Conservation (phyloP, 2,797 vertebrate genomes). For the Ciconia nigra region DNA sequence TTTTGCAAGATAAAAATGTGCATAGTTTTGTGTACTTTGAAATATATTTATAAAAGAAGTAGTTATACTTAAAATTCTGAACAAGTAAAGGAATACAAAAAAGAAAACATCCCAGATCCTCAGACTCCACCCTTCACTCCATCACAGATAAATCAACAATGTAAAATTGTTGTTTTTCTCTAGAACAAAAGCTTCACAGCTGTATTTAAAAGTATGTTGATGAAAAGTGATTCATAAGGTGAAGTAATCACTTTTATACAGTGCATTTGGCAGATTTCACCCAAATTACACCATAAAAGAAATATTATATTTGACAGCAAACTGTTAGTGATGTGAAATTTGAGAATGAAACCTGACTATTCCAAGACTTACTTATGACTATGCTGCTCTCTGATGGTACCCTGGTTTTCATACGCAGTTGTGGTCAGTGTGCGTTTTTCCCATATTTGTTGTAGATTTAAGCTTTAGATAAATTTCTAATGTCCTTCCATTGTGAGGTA, state of each 20-base stretch:
- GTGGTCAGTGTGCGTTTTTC: background rate
- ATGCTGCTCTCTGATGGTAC: background rate
- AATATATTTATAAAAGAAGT: background rate
- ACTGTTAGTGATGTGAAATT: background rate
- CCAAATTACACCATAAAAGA: conserved; percentile 51
- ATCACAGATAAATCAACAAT: conserved; percentile 16
- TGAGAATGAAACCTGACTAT: background rate
- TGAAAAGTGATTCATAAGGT: conserved; percentile 61
- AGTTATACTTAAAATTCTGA: background rate
- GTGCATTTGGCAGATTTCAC: conserved; percentile 5
- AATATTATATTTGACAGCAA: conserved; percentile 48
- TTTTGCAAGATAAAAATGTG: background rate
- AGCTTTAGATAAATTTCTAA: background rate
- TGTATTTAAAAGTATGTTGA: conserved; percentile 39
- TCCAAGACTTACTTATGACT: background rate
- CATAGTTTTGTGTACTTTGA: background rate
- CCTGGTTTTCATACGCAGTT: background rate
- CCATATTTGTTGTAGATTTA: background rate
- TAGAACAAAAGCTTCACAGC: conserved; percentile 27
- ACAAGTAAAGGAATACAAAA: background rate
- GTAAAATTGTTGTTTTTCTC: conserved; percentile 24
- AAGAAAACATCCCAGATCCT: background rate
- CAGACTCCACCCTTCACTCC: background rate
- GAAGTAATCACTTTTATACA: conserved; percentile 56
- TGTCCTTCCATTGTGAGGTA: background rate